Conservation (phyloP, 2,113 vertebrate genomes). For the Trichomycterus rosablanca region DNA sequence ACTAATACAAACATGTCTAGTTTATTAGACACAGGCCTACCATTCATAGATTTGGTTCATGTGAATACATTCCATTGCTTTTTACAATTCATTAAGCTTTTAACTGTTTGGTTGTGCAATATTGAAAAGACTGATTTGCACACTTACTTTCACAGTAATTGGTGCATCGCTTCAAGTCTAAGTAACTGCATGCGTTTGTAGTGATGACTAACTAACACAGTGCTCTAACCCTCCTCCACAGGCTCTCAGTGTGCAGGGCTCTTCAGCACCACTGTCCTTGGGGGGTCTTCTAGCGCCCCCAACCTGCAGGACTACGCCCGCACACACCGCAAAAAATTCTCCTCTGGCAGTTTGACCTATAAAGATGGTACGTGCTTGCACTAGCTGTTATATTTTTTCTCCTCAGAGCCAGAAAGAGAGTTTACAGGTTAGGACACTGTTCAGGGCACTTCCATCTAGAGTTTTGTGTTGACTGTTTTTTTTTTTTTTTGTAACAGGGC, state of each 20-base stretch:
- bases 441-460: slow-evolving; percentile 24
- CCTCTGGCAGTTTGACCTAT: slow-evolving; percentile 88
- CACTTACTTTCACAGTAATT: too few relatives aligned
- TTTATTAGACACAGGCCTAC: too few relatives aligned
- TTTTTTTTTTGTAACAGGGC: too few relatives aligned
- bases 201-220: slow-evolving; percentile 69
- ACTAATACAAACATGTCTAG: too few relatives aligned
- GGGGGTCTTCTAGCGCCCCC: slow-evolving; percentile 97
- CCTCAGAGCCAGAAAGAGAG: not conserved
- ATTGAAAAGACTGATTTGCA: too few relatives aligned
- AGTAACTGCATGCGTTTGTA: slow-evolving; percentile 69
- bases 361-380: slow-evolving; percentile 90
- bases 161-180: too few relatives aligned
- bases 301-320: slow-evolving; percentile 99
- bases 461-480: too few relatives aligned
- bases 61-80: too few relatives aligned
- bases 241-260: slow-evolving; percentile 97
- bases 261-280: slow-evolving; percentile 99
- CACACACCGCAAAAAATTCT: slow-evolving; percentile 97
- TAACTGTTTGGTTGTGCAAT: too few relatives aligned
- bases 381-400: slow-evolving; percentile 21
- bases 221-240: slow-evolving; percentile 73
- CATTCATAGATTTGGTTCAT: too few relatives aligned
- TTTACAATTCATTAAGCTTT: too few relatives aligned
- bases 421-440: not conserved